Evolutionary conservation across 35 echinoderm and acorn worm genomes (phyloP), one percentile per base, ranked within the genome.

Genomic region (Anneissia japonica): DNA sequence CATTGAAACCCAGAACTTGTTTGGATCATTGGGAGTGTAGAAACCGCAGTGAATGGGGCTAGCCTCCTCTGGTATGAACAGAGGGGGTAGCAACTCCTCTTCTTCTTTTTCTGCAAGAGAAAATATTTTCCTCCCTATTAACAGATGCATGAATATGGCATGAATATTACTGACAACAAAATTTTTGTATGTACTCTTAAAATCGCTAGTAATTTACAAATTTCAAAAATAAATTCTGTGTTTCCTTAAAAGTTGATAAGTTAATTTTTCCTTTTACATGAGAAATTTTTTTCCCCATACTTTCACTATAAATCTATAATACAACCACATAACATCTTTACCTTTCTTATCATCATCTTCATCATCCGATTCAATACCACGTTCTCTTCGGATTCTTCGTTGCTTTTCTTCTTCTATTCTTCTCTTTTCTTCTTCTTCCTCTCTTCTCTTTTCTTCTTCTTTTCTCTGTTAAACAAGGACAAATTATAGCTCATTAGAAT

Each of bases 1-100:
- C 96, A 99, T 99, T 21, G 96, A 99, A 36, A 99, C 86, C 96
- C 96, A 99, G 88, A 99, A 99, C n/a, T 30, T 89, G 38, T 99
- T 82, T 29, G 90, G 94, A 55, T 99, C 92, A 38, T 89, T 64
- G 72, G 95, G 86, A 11, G 89, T 86, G 83, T 99, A 99, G 32
- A 89, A 43, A 38, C 91, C 91, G 76, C 78, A 99, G 74, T 89
- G 89, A 36, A 99, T 99, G 21, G 96, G 89, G 80, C 87, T 94
- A 7, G 96, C 92, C 43, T 84, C 90, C 45, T 99, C 96, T 17
- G 96, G 96, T 90, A 99, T 92, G 87, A 75, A 99, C 11, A 94
- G 76, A 30, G 94, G 90, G 21, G 85, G 82, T 37, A 78, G 77
- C 21, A 94, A 89, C 30, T 88, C 82, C 34, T 99, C 96, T 43